Conservation (phyloP, 2,888 invertebrate genomes). For the Gandaritis pyraliata region DNA sequence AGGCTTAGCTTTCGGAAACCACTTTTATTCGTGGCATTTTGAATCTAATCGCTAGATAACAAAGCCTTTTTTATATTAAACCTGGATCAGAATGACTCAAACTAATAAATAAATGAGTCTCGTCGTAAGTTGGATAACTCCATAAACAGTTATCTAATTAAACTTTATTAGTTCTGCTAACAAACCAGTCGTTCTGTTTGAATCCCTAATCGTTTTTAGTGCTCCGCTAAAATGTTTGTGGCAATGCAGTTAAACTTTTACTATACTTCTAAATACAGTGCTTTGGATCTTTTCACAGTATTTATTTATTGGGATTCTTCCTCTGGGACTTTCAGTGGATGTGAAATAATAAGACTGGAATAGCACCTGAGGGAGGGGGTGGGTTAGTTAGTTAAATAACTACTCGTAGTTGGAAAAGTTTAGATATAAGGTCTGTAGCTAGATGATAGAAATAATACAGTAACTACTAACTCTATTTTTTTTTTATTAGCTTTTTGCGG, state of each 20-base stretch:
- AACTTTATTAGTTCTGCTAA: conserved; percentile 27
- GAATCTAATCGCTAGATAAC: not conserved
- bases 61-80: conserved; percentile 3
- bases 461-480: too few species aligned
- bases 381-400: too few species aligned
- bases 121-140: conserved; percentile 18
- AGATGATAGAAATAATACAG: too few species aligned
- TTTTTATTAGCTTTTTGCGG: too few species aligned
- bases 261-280: not conserved
- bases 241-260: conserved; percentile 7
- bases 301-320: too few species aligned
- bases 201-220: conserved; percentile 28
- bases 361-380: too few species aligned
- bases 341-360: too few species aligned
- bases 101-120: conserved; percentile 22
- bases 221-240: conserved; percentile 18
- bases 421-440: too few species aligned
- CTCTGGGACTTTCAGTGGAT: too few species aligned
- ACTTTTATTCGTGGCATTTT: not conserved
- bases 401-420: too few species aligned
- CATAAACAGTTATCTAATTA: conserved; percentile 28
- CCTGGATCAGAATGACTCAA: not conserved
- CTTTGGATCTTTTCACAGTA: too few species aligned
- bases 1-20: not conserved
- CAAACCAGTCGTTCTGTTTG: conserved; percentile 22